phyloP scores from a whole-genome alignment of 2,113 vertebrate species.

The Sus scrofa region DNA sequence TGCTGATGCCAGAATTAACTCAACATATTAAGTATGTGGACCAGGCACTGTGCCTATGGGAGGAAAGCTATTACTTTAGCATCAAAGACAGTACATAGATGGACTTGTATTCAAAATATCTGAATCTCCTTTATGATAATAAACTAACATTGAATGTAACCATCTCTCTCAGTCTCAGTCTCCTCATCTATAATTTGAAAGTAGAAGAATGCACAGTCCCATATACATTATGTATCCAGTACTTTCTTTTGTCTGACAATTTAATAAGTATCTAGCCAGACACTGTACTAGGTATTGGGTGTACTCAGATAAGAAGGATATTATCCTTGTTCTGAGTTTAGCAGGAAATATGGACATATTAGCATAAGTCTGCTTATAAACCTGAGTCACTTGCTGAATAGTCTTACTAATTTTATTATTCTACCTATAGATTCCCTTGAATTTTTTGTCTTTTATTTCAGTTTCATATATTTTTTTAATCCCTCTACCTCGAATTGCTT shows the following conservation, averaged over 20 bases:
- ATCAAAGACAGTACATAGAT: not conserved
- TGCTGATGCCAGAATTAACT: not conserved
- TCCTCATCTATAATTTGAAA: constrained; percentile 30
- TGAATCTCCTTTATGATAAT: not conserved
- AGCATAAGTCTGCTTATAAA: not conserved
- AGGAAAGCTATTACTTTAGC: not conserved
- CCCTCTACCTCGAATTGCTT: not conserved
- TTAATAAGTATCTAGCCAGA: constrained; percentile 5
- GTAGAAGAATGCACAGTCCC: not conserved
- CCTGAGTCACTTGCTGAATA: not conserved
- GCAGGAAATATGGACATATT: not conserved
- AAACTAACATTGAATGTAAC: not conserved
- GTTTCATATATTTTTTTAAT: constrained; percentile 23
- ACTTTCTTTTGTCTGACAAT: not conserved
- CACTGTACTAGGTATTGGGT: not conserved
- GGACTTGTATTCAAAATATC: constrained; percentile 21
- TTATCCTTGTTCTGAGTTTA: not conserved
- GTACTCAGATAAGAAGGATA: not conserved
- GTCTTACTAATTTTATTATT: constrained; percentile 21
- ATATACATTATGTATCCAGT: not conserved
- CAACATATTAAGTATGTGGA: not conserved
- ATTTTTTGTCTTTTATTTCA: constrained; percentile 28
- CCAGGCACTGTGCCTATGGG: not conserved
- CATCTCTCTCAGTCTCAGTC: not conserved
- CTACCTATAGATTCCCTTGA: not conserved